Conservation (phyloP, 2,888 invertebrate species). For the Boloria euphrosyne region DNA sequence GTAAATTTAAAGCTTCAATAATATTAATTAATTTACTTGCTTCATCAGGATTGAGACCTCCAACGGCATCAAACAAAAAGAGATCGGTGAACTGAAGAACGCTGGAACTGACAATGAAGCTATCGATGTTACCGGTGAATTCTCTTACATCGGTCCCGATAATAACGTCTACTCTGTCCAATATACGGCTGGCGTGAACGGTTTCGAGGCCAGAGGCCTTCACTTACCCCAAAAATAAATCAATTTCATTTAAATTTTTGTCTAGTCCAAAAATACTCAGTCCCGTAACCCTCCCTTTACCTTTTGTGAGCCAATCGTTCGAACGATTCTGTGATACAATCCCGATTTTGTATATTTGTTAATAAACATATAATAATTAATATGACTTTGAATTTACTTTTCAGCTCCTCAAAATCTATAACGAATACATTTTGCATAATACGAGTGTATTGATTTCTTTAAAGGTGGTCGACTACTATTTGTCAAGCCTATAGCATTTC, state of each 20-base stretch:
- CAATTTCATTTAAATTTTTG: slow-evolving; percentile 38
- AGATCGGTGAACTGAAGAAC: slow-evolving; percentile 42
- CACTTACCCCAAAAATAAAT: slow-evolving; percentile 59
- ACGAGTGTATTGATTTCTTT: slow-evolving; percentile 9
- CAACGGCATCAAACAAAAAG: slow-evolving; percentile 53
- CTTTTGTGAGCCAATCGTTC: slow-evolving; percentile 51
- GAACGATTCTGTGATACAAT: slow-evolving; percentile 76
- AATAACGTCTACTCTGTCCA: slow-evolving; percentile 70
- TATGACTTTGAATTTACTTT: slow-evolving; percentile 28
- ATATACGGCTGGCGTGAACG: slow-evolving; percentile 79
- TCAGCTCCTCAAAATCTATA: background rate
- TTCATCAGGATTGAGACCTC: slow-evolving; percentile 57
- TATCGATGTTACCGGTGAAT: slow-evolving; percentile 57
- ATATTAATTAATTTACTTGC: background rate
- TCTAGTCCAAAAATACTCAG: slow-evolving; percentile 71
- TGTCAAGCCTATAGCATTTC: slow-evolving; percentile 10
- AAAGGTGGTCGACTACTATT: background rate
- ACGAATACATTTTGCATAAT: background rate
- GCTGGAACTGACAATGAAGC: slow-evolving; percentile 59
- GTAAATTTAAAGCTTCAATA: background rate
- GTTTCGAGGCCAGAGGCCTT: slow-evolving; percentile 75
- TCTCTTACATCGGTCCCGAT: slow-evolving; percentile 67
- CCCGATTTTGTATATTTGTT: slow-evolving; percentile 52
- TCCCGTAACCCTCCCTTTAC: slow-evolving; percentile 40
- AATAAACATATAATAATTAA: slow-evolving; percentile 44